Evolutionary conservation across 2,888 invertebrate genomes (phyloP), one percentile per base, ranked within the genome.

Genomic region (Scaptomyza caliginosa): DNA sequence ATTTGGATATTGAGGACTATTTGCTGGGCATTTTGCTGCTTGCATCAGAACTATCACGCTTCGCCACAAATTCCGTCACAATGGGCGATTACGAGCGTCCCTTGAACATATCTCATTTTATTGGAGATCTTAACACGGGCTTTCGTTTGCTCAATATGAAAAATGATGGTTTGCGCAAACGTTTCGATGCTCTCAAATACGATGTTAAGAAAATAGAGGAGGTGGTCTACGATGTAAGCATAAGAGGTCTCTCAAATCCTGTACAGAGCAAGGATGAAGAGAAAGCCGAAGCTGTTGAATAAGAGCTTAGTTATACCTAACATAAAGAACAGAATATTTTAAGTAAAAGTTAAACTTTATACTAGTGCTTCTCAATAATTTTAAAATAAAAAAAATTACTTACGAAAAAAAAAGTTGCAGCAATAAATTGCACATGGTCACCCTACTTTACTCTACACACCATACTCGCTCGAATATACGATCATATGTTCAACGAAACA

Each of bases 191-290:
- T 0, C 92, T 98, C 2, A 96, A 98, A 74, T 98, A 98, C 88
- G 97, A 98, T 88, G 95, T 98, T 19, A 98, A 98, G 91, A 98
- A 98, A 91, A 96, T 98, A 13, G 98, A 98, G 89, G 97, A 97
- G 90, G 96, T 97, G 0, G 96, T 90, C 0, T 97, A 97, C 84
- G 97, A 97, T 88, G 93, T 97, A 36, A 95, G 96, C 67, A 96
- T 97, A 73, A 92, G 97, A 21, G 96, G 96, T 0, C 92, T 97
- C 6, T 93, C 87, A 8, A 75, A 46, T 32, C 21, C 62, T 2
- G 23, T 36, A 3, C 68, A 69, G 7, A 36, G 17, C 48, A 82
- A 78, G 60, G 66, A 71, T 6, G 54, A 63, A 60, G 36, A 19
- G 11, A 57, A 48, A 30, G 28, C 39, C 30, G 71, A 70, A 32